These are phyloP conservation scores for Mirounga angustirostris DNA, from an alignment of 2,113 vertebrate genomes.

Conservation along the genomic window DNA sequence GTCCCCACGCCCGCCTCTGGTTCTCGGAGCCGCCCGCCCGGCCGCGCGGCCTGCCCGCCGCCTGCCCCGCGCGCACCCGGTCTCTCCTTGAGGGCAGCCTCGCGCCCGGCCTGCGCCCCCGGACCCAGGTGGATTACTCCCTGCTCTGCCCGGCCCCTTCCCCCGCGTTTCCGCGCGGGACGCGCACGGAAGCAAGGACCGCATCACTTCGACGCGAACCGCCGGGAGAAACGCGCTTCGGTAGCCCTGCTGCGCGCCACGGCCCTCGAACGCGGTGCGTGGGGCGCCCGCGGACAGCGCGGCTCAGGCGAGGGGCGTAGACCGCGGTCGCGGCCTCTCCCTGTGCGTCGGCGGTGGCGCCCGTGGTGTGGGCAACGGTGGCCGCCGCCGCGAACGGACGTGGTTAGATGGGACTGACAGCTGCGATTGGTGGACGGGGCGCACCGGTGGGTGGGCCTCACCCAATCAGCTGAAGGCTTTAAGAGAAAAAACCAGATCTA, in stretches of 20 bases:
- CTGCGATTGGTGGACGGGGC: not conserved
- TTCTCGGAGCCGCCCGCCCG: no score
- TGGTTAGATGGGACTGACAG: not conserved
- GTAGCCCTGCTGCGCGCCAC: not conserved
- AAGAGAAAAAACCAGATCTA: not conserved
- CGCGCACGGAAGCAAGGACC: no score
- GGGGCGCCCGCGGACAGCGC: not conserved
- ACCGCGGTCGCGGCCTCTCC: no score
- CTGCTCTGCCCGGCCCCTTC: not conserved
- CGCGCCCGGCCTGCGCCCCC: no score
- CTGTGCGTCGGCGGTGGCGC: no score
- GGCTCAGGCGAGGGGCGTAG: no score
- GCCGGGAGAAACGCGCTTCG: not conserved
- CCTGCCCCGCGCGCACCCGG: not conserved
- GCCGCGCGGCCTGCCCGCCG: no score
- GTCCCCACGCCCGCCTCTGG: no score
- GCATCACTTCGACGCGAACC: no score
- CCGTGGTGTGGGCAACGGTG: no score
- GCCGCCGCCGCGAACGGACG: not conserved
- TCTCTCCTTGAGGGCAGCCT: not conserved
- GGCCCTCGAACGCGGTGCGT: not conserved
- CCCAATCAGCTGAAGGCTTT: not conserved
- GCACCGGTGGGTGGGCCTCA: not conserved
- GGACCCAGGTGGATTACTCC: not conserved
- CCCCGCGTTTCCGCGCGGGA: not conserved